A percentile compares a stretch with the other conserved stretches of the same genome.
phyloP scores from a whole-genome alignment of 2,797 vertebrate genomes.

The Nannoperca australis region DNA sequence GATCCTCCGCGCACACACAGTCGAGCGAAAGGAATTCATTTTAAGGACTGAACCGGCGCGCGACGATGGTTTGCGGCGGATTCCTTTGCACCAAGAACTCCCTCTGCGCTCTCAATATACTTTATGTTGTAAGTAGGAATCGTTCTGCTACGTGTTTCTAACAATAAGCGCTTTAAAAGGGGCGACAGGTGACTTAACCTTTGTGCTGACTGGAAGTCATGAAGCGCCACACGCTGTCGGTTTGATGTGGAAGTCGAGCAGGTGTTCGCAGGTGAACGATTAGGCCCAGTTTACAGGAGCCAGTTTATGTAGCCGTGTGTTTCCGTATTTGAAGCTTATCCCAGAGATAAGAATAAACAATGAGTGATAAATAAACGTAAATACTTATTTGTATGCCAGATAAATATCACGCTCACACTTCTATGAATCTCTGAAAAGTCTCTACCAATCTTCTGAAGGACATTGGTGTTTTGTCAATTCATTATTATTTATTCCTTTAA shows the following conservation, averaged over 20 bases:
- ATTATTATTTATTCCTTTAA: background rate
- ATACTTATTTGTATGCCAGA: background rate
- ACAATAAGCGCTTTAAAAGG: background rate
- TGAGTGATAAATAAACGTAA: background rate
- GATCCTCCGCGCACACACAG: background rate
- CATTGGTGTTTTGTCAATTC: background rate
- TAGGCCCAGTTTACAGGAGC: background rate
- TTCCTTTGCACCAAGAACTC: conserved; percentile 72
- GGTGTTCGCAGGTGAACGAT: background rate
- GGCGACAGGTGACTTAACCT: background rate
- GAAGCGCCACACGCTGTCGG: background rate
- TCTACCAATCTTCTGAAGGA: background rate
- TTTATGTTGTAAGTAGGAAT: conserved; percentile 67
- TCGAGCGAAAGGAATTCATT: background rate
- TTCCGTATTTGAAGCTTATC: background rate
- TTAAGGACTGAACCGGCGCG: background rate
- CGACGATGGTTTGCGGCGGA: conserved; percentile 72
- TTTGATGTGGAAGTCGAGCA: background rate
- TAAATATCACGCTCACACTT: background rate
- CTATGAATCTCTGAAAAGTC: background rate
- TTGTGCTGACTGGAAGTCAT: background rate
- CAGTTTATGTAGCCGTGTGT: background rate
- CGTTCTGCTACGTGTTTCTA: too few relatives aligned
- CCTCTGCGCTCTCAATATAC: conserved; percentile 72
- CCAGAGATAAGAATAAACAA: background rate